Percentiles rank a stretch among this genome's conserved stretches.
These are phyloP conservation scores for Leptestheria dahalacensis DNA, from an alignment of 1,140 invertebrate species.

Conservation along the genomic window DNA sequence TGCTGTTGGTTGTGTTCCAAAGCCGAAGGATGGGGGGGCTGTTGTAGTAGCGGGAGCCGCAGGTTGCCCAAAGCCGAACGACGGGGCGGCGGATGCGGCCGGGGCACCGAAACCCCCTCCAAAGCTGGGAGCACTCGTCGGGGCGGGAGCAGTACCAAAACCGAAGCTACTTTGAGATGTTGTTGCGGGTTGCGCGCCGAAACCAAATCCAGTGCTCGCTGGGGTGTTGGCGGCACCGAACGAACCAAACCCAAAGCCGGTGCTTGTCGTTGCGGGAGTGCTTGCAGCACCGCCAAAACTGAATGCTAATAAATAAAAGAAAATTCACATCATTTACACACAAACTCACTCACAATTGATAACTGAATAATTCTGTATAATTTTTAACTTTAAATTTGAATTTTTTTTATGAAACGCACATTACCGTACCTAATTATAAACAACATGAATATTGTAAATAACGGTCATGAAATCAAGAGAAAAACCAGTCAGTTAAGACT, in stretches of 20 bases:
- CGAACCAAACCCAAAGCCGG: background rate
- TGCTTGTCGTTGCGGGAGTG: background rate
- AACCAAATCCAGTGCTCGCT: background rate
- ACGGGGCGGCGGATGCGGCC: background rate
- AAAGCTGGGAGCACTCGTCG: background rate
- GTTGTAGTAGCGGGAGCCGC: slow-evolving; percentile 9
- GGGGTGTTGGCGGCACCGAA: background rate
- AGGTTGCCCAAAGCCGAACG: slow-evolving; percentile 3
- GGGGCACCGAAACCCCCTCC: background rate
- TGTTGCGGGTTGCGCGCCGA: background rate
- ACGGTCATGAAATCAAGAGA: no score
- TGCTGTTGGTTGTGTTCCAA: background rate
- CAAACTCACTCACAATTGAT: no score
- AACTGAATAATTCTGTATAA: no score
- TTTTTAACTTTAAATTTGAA: no score
- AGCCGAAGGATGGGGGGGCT: background rate
- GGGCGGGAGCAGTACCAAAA: background rate
- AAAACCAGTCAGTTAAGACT: no score
- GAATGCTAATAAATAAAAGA: no score
- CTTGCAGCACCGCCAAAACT: no score
- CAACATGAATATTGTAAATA: no score
- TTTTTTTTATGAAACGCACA: no score
- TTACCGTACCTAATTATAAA: no score
- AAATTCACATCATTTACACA: no score
- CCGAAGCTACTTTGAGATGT: slow-evolving; percentile 2